Conservation (phyloP, 2,888 invertebrate species). For the Malachius bipustulatus region DNA sequence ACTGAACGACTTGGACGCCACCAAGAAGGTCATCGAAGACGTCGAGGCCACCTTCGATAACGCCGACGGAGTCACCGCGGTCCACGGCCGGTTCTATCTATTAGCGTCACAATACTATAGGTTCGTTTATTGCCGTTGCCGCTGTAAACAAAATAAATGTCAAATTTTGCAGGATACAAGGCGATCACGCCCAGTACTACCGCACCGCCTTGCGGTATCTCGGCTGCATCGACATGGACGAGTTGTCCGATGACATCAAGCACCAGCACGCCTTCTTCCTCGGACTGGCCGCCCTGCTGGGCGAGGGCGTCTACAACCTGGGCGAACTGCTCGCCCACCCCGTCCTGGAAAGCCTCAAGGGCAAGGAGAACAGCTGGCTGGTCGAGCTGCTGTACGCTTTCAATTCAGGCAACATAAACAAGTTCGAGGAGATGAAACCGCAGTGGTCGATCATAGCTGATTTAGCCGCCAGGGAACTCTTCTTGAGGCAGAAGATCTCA, state of each 20-base stretch:
- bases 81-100: slow-evolving; percentile 89
- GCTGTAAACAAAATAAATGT: not conserved
- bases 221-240: slow-evolving; percentile 52
- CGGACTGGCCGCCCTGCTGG: slow-evolving; percentile 86
- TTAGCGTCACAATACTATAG: slow-evolving; percentile 86
- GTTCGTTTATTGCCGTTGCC: slow-evolving; percentile 27
- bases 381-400: slow-evolving; percentile 76
- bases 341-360: slow-evolving; percentile 72
- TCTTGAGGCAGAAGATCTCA: slow-evolving; percentile 84
- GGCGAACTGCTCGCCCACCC: slow-evolving; percentile 95
- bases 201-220: slow-evolving; percentile 78
- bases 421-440: slow-evolving; percentile 59
- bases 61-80: slow-evolving; percentile 83
- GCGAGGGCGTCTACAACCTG: slow-evolving; percentile 92
- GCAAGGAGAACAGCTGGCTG: slow-evolving; percentile 78
- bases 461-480: slow-evolving; percentile 66
- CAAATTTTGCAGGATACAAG: slow-evolving; percentile 47
- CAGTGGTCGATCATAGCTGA: slow-evolving; percentile 74
- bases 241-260: slow-evolving; percentile 52
- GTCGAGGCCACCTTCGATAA: slow-evolving; percentile 75
- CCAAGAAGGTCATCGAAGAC: slow-evolving; percentile 79
- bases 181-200: slow-evolving; percentile 91
- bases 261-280: slow-evolving; percentile 78
- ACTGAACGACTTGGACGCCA: slow-evolving; percentile 62
- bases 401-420: slow-evolving; percentile 70